Base-by-base conservation (phyloP, 2,113 vertebrate species). In the Gobio gobio region DNA sequence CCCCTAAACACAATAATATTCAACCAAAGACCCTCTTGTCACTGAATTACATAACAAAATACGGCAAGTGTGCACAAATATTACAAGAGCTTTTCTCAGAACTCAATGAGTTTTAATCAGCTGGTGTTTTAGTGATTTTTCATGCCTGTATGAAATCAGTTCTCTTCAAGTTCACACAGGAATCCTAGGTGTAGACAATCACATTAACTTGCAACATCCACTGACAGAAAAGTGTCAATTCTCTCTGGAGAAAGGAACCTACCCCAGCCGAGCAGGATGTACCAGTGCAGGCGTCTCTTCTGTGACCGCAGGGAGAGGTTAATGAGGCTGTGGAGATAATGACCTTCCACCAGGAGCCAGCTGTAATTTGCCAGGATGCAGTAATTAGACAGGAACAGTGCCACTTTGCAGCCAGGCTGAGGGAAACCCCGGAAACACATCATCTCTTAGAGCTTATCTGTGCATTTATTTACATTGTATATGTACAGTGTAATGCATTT, bases 321-420 rank as follows among this genome's bases (percentile, higher is more conserved):
- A 73, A 99, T 95, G 72, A 99, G 94, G 0, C 95, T 96, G 91
- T 98, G 96, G 12, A 99, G 97, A 89, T 98, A 99, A 80, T 99
- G 95, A 10, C 96, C 97, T 90, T 99, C 98, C 63, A 96, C 96
- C 1, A 99, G 93, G 88, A 99, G 93, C 98, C 98, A 99, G 93
- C 96, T 96, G 89, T 97, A 99, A 93, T 99, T 99, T 24, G 96
- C 96, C 94, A 99, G 90, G 91, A 98, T 98, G 91, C 96, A 97
- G 90, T 98, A 99, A 91, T 99, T 97, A 88, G 97, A 97, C 88
- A 97, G 96, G 89, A 96, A 91, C 94, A 99, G 92, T 82, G 95
- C 94, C n/a, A 96, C 92, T 90, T 98, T 98, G 84, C 97, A 99
- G 4, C 93, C 95, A 86, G 89, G 94, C 98, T 99, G 92, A 61